phyloP scores from a whole-genome alignment of 2,113 vertebrate species.

The Clarias gariepinus region DNA sequence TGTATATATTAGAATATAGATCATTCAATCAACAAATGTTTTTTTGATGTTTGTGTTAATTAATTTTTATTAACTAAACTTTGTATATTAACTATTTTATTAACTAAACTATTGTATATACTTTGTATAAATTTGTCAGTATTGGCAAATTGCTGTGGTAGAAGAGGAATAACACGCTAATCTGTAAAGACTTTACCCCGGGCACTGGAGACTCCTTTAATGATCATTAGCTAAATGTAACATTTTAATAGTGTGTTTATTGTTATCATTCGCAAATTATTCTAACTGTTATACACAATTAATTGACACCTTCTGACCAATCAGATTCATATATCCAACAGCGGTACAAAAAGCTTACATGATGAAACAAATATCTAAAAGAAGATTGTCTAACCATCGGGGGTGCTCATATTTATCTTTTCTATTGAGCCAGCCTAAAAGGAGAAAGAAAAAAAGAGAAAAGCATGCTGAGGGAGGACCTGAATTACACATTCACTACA shows the following conservation, averaged over 20 bases:
- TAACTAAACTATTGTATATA: too few relatives aligned
- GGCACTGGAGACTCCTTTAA: background rate
- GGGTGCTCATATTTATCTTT: slow-evolving; percentile 11
- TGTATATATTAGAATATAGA: too few relatives aligned
- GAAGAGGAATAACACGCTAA: background rate
- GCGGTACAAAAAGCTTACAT: background rate
- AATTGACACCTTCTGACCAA: background rate
- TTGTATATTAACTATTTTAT: too few relatives aligned
- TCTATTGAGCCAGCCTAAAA: slow-evolving; percentile 8
- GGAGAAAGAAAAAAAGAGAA: slow-evolving; percentile 12
- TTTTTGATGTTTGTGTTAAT: background rate
- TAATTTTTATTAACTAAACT: background rate
- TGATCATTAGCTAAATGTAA: background rate
- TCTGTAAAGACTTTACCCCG: background rate
- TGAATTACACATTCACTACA: slow-evolving; percentile 46
- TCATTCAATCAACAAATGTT: background rate
- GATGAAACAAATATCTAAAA: background rate
- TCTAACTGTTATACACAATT: background rate
- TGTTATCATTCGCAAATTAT: background rate
- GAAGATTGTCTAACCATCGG: background rate
- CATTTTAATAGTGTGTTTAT: background rate
- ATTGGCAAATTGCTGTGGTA: background rate
- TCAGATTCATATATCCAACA: background rate
- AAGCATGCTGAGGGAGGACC: slow-evolving; percentile 21
- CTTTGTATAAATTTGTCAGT: too few relatives aligned